Base-by-base conservation (phyloP, 2,888 invertebrate genomes). In the Scaptodrosophila latifasciaeformis region DNA sequence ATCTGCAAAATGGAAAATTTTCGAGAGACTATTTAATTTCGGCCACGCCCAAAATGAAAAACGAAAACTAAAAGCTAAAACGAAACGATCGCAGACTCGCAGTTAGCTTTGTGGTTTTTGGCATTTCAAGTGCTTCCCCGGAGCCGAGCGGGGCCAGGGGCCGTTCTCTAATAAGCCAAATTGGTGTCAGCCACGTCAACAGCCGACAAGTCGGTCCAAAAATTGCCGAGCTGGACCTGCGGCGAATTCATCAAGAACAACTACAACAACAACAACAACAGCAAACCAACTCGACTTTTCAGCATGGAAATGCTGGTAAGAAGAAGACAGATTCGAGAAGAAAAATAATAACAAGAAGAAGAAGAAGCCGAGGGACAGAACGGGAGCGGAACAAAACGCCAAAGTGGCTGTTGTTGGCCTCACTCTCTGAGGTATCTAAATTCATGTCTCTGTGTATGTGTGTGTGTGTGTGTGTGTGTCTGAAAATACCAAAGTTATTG, bases 401-500 rank as follows among this genome's bases (percentile, higher is more conserved):
- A 13, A 9, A 42, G 34, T 6, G 6, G 44, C 13, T 48, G 49
- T 49, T 50, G 35, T 29, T 35, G 37, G 42, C 9, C 9, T 34
- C 18, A 37, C 34, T 49, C 45, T 42, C 46, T 42, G 15, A 21
- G 48, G 54, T 55, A 50, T n/a, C n/a, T n/a, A n/a, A n/a, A n/a
- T n/a, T n/a, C 21, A 9, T 34, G 46, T 46, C n/a, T n/a, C n/a
- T n/a, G n/a, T n/a, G n/a, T n/a, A n/a, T n/a, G n/a, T n/a, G n/a
- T n/a, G n/a, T n/a, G 31, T 18, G 10, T 34, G 2, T 21, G n/a
- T 29, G 29, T 44, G 47, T 31, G 34, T 30, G 31, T 45, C 10
- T 61, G 72, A 79, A 75, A 75, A 75, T 75, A 75, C 80, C 80
- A 80, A 75, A 75, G 80, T 80, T 75, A 75, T 75, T 75, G 74